These are phyloP conservation scores for Channa striata DNA, from an alignment of 2,797 vertebrate genomes.

Conservation along the genomic window DNA sequence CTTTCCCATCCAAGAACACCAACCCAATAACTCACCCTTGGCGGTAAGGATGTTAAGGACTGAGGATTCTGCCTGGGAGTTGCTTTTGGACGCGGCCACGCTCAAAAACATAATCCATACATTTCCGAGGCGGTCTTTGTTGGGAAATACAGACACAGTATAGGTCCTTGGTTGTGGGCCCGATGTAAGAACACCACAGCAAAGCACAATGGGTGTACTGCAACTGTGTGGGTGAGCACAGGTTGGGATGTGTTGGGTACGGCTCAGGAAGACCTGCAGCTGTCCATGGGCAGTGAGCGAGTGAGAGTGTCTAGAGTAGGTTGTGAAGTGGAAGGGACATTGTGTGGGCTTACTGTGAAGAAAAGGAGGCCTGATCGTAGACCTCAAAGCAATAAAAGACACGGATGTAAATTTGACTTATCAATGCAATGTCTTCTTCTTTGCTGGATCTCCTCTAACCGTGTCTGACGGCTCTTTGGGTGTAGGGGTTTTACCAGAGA, in stretches of 20 bases:
- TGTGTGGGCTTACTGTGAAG: conserved; percentile 20
- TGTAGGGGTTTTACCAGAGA: conserved; percentile 28
- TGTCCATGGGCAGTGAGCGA: conserved; percentile 41
- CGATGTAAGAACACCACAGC: conserved; percentile 57
- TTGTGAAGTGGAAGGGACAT: conserved; percentile 43
- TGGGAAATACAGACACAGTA: conserved; percentile 87
- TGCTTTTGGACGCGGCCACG: conserved; percentile 74
- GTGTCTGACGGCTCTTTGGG: conserved; percentile 33
- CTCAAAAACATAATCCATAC: conserved; percentile 73
- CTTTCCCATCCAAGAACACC: neutral
- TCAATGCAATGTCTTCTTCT: conserved; percentile 35
- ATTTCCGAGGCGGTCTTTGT: conserved; percentile 80
- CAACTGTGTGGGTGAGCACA: conserved; percentile 44
- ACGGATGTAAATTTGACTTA: conserved; percentile 40
- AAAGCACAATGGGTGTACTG: conserved; percentile 55
- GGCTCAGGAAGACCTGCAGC: conserved; percentile 44
- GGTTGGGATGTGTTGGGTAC: conserved; percentile 56
- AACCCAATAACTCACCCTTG: neutral
- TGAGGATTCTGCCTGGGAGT: conserved; percentile 38
- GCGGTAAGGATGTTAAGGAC: neutral
- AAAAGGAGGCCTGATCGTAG: conserved; percentile 34
- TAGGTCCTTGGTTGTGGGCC: conserved; percentile 49
- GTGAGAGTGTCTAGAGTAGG: conserved; percentile 36
- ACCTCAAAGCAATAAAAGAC: conserved; percentile 31
- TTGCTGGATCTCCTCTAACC: conserved; percentile 37